These are phyloP conservation scores for Xiphophorus birchmanni DNA, from an alignment of 2,797 vertebrate genomes.

Conservation along the genomic window DNA sequence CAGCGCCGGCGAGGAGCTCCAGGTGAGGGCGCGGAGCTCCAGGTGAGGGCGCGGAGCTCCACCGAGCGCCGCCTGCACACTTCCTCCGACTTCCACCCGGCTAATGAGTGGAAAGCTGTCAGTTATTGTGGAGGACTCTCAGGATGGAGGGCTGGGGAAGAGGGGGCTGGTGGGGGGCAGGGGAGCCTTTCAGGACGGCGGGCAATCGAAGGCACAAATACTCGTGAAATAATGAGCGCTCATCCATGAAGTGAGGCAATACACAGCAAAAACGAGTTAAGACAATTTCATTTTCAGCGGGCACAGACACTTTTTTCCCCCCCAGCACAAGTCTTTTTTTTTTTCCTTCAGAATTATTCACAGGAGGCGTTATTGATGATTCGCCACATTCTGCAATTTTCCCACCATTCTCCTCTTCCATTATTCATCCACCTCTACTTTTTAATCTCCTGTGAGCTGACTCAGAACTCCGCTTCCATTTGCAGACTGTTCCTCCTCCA, in stretches of 20 bases:
- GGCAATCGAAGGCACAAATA: conserved; percentile 46
- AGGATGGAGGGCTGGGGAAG: conserved; percentile 7
- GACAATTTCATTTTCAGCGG: conserved; percentile 69
- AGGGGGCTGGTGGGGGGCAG: conserved; percentile 12
- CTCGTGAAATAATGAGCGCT: conserved; percentile 61
- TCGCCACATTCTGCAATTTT: conserved; percentile 81
- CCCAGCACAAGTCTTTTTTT: conserved; percentile 55
- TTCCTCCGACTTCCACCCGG: conserved; percentile 41
- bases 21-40: conserved; percentile 30
- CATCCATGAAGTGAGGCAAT: conserved; percentile 59
- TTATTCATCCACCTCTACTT: conserved; percentile 84
- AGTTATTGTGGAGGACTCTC: conserved; percentile 48
- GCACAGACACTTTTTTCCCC: conserved; percentile 59
- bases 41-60: conserved; percentile 31
- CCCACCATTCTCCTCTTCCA: conserved; percentile 81
- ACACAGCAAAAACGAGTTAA: conserved; percentile 71
- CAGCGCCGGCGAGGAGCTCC: conserved; percentile 40
- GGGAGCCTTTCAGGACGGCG: conserved; percentile 40
- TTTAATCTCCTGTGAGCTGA: conserved; percentile 87
- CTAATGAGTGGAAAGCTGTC: conserved; percentile 68
- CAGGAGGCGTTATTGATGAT: conserved; percentile 83
- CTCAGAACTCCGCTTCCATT: conserved; percentile 84
- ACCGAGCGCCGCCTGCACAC: conserved; percentile 24
- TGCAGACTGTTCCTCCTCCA: conserved; percentile 79
- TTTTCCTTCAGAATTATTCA: conserved; percentile 76